These are phyloP conservation scores for Carettochelys insculpta DNA, from an alignment of 2,113 vertebrate genomes.

Conservation along the genomic window DNA sequence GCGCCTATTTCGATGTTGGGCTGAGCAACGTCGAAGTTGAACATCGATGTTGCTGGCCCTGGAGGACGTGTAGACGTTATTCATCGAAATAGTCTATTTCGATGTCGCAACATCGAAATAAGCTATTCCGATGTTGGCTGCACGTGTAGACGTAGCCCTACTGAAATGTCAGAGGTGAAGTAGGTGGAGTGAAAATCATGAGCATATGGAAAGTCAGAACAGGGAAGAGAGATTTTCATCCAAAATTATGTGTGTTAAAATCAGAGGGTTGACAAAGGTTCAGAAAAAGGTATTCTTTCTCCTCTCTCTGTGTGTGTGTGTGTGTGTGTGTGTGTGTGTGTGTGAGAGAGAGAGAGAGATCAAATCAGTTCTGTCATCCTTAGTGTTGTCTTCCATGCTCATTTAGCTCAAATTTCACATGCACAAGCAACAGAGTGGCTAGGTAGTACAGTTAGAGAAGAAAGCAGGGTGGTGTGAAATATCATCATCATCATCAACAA, in stretches of 20 bases:
- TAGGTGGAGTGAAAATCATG: constrained; percentile 58
- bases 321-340: too few relatives aligned
- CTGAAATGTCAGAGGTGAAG: constrained; percentile 54
- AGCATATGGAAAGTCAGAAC: constrained; percentile 49
- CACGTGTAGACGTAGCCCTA: too few relatives aligned
- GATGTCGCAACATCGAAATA: too few relatives aligned
- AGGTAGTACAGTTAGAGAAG: background rate
- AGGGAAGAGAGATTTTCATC: background rate
- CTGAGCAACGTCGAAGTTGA: too few relatives aligned
- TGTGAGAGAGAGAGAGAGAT: too few relatives aligned
- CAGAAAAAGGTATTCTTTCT: background rate
- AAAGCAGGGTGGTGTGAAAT: background rate
- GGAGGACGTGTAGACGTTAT: too few relatives aligned
- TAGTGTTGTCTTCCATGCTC: background rate
- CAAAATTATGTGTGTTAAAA: constrained; percentile 42
- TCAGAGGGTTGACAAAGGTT: background rate
- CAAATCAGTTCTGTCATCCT: background rate
- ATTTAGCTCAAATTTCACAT: background rate
- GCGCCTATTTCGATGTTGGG: too few relatives aligned
- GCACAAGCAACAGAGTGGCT: background rate
- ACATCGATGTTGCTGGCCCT: too few relatives aligned
- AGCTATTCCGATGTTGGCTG: too few relatives aligned
- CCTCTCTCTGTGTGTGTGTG: background rate
- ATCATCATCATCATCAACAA: too few relatives aligned
- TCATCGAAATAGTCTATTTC: too few relatives aligned